A percentile compares a stretch with the other conserved stretches of the same genome.
These are phyloP conservation scores for Onychostoma macrolepis DNA, from an alignment of 2,113 vertebrate genomes.

Conservation along the genomic window DNA sequence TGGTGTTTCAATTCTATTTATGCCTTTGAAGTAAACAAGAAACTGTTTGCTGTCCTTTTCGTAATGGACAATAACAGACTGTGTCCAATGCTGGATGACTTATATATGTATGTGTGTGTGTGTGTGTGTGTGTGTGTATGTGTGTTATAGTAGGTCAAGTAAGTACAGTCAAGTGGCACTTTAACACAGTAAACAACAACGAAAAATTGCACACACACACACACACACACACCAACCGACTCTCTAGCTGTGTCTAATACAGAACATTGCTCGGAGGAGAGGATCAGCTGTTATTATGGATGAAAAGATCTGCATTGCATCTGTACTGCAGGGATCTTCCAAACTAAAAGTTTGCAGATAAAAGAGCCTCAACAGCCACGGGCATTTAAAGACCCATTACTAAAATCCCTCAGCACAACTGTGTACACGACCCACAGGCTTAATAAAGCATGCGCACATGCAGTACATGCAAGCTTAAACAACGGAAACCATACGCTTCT, in stretches of 20 bases:
- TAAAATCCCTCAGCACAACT: constrained; percentile 63
- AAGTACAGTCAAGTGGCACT: constrained; percentile 17
- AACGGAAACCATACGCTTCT: background rate
- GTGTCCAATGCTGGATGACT: background rate
- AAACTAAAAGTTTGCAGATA: constrained; percentile 49
- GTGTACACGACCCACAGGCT: constrained; percentile 64
- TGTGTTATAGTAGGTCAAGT: constrained; percentile 28
- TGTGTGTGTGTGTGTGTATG: too few species aligned
- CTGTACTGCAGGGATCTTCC: constrained; percentile 44
- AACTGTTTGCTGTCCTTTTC: background rate
- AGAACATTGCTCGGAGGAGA: constrained; percentile 50
- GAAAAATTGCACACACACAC: constrained; percentile 33
- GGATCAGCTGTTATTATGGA: constrained; percentile 58
- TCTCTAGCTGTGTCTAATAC: background rate
- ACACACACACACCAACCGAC: constrained; percentile 48
- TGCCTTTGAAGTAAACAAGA: constrained; percentile 6
- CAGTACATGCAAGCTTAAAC: background rate
- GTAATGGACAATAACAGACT: background rate
- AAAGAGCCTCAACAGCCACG: constrained; percentile 59
- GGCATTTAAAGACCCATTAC: constrained; percentile 69
- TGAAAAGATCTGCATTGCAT: constrained; percentile 53
- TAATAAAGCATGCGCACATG: constrained; percentile 24
- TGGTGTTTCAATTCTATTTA: background rate
- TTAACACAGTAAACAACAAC: constrained; percentile 13
- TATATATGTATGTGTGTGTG: background rate